A percentile compares a stretch with the other conserved stretches of the same genome.
phyloP scores from a whole-genome alignment of 2,113 vertebrate species.

The Psammodynastes pulverulentus region DNA sequence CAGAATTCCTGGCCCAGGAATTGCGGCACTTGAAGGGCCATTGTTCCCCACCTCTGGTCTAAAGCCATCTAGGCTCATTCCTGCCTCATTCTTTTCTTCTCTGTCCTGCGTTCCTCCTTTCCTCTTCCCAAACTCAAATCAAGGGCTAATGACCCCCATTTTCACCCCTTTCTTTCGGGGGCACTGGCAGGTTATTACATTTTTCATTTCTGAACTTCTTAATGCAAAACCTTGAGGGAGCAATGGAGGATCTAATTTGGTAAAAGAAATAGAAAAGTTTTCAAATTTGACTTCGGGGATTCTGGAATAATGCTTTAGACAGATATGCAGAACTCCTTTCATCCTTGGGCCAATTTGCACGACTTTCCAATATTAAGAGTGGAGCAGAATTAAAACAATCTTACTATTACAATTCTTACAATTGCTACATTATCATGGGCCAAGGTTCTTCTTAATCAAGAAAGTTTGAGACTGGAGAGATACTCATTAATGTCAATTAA shows the following conservation, averaged over 20 bases:
- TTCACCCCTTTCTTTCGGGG: neutral
- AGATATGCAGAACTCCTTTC: neutral
- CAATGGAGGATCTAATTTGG: neutral
- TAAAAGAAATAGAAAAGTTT: neutral
- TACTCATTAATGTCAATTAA: neutral
- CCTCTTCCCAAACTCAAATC: neutral
- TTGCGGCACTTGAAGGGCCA: neutral
- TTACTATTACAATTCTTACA: no score
- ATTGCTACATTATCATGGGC: neutral
- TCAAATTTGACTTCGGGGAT: neutral
- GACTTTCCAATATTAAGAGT: neutral
- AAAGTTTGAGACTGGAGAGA: neutral
- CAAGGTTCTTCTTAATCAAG: neutral
- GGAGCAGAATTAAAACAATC: neutral
- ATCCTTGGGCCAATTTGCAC: neutral
- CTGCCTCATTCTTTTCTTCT: neutral
- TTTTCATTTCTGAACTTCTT: neutral
- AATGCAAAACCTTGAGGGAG: constrained; percentile 18
- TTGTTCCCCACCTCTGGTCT: neutral
- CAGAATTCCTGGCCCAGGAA: no score
- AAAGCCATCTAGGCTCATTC: neutral
- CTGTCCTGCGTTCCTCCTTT: neutral
- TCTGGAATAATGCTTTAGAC: neutral
- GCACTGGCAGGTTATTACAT: neutral
- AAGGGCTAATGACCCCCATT: constrained; percentile 28